Evolutionary conservation across 2,888 invertebrate species (phyloP).

Genomic region (Ernsta delagoae): DNA sequence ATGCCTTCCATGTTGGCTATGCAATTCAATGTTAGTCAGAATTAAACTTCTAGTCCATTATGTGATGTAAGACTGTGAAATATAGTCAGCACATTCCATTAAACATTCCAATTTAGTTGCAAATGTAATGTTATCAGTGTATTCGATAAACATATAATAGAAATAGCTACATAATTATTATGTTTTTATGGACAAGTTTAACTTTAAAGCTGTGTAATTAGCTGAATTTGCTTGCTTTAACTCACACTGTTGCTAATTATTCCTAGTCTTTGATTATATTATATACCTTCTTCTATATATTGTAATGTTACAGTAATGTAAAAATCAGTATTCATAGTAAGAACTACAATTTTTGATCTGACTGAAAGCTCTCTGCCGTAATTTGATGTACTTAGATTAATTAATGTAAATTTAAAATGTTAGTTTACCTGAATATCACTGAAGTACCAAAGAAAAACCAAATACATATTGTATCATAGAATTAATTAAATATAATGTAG

Average conservation of each 20-base stretch:
- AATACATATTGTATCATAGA: constrained; percentile 32
- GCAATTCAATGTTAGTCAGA: constrained; percentile 38
- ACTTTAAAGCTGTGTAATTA: background rate
- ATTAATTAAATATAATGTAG: constrained; percentile 25
- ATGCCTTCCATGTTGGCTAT: constrained; percentile 47
- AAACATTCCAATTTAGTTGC: constrained; percentile 5
- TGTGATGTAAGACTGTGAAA: constrained; percentile 28
- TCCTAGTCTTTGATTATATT: background rate
- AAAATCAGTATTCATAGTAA: constrained; percentile 27
- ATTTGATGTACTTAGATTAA: constrained; percentile 7
- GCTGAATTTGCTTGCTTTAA: background rate
- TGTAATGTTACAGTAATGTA: background rate
- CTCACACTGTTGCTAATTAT: background rate
- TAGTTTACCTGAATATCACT: constrained; percentile 5
- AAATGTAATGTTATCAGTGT: background rate
- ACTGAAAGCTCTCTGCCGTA: constrained; percentile 16
- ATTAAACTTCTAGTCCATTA: constrained; percentile 42
- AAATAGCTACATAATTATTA: background rate
- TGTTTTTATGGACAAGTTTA: background rate
- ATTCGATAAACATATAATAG: background rate
- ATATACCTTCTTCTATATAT: background rate
- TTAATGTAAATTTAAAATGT: background rate
- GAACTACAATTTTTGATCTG: constrained; percentile 20
- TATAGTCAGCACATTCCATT: constrained; percentile 8
- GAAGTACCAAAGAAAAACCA: constrained; percentile 37